Conservation (phyloP, 2,888 invertebrate genomes). For the Rutpela maculata region DNA sequence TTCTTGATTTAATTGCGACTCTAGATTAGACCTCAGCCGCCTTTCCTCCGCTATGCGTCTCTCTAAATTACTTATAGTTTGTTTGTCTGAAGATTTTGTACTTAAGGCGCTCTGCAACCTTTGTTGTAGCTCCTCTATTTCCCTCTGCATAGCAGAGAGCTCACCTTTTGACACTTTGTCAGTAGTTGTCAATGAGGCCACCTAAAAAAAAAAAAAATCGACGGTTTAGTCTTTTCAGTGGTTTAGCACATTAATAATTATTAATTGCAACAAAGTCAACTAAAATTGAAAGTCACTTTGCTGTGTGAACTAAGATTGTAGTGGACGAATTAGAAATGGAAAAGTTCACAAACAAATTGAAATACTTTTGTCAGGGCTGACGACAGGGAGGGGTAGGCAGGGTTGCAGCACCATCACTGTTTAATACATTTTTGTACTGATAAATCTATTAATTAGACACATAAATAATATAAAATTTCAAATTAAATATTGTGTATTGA, state of each 20-base stretch:
- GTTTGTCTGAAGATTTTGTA: conserved; percentile 86
- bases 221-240: not conserved
- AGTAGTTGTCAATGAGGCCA: conserved; percentile 78
- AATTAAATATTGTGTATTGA: too few species aligned
- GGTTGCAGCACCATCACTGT: too few species aligned
- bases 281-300: too few species aligned
- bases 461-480: too few species aligned
- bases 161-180: conserved; percentile 84
- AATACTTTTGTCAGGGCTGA: too few species aligned
- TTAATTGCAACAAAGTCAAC: not conserved
- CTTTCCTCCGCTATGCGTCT: conserved; percentile 90
- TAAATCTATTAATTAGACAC: too few species aligned
- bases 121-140: conserved; percentile 91
- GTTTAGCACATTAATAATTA: not conserved
- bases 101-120: conserved; percentile 85
- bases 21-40: conserved; percentile 83
- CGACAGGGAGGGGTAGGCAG: too few species aligned
- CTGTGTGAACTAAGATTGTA: too few species aligned
- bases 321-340: too few species aligned
- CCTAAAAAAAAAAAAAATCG: conserved; percentile 72
- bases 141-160: conserved; percentile 86
- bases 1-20: conserved; percentile 84
- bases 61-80: conserved; percentile 85
- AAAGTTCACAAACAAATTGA: too few species aligned
- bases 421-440: too few species aligned